Conservation (phyloP, 2,797 vertebrate species). For the Lagocephalus sceleratus region DNA sequence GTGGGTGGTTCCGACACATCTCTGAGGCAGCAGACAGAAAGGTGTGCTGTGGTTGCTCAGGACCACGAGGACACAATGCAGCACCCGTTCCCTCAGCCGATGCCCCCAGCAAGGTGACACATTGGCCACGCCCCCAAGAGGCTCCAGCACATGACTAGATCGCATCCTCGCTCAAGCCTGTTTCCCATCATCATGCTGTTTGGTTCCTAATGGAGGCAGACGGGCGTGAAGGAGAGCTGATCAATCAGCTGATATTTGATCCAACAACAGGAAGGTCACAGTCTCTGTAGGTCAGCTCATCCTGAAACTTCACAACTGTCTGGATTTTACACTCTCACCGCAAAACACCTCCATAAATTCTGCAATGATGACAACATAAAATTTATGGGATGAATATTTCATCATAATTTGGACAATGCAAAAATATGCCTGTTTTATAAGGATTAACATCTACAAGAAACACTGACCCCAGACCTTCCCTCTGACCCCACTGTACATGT, state of each 20-base stretch:
- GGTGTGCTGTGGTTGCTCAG: too few species aligned
- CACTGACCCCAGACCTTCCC: too few species aligned
- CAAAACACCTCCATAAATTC: too few species aligned
- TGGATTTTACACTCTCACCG: too few species aligned
- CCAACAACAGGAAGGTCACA: neutral
- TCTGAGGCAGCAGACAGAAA: too few species aligned
- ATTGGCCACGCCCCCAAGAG: conserved; percentile 12
- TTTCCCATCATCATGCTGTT: conserved; percentile 41
- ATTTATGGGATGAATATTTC: too few species aligned
- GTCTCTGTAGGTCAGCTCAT: neutral
- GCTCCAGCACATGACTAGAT: conserved; percentile 27
- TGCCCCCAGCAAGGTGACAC: conserved; percentile 83
- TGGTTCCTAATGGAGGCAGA: conserved; percentile 82
- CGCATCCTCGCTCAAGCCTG: conserved; percentile 37
- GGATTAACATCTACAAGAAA: too few species aligned
- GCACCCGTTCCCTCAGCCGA: conserved; percentile 35
- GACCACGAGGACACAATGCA: neutral
- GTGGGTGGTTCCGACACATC: too few species aligned
- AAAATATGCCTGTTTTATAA: too few species aligned
- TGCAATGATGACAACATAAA: too few species aligned
- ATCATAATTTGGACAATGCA: too few species aligned
- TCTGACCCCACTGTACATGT: too few species aligned
- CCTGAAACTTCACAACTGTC: neutral
- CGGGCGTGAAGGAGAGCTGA: conserved; percentile 83
- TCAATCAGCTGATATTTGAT: conserved; percentile 54